phyloP scores from a whole-genome alignment of 1,140 invertebrate genomes.

The Steinernema khuongi region DNA sequence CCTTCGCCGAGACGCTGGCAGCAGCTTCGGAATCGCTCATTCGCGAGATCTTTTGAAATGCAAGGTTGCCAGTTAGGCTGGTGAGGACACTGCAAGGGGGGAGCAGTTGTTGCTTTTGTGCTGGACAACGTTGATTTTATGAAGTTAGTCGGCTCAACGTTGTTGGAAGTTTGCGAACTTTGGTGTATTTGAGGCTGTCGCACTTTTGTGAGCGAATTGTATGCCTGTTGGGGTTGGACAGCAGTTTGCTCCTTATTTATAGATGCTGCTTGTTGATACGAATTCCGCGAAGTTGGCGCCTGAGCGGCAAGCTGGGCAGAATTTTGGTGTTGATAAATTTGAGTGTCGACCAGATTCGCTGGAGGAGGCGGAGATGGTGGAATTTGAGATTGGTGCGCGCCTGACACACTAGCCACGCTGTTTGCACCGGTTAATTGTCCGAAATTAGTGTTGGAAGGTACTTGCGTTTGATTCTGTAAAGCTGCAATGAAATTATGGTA shows the following conservation, averaged over 20 bases:
- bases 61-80: constrained; percentile 56
- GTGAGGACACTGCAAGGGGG: constrained; percentile 31
- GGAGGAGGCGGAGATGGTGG: constrained; percentile 27
- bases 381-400: constrained; percentile 26
- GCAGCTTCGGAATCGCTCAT: constrained; percentile 54
- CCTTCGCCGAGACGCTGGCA: constrained; percentile 53
- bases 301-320: constrained; percentile 19
- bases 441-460: constrained; percentile 12
- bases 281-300: constrained; percentile 6
- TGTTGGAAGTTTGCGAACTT: constrained; percentile 14
- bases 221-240: constrained; percentile 22
- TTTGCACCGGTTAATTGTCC: constrained; percentile 26
- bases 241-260: not conserved
- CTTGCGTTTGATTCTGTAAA: constrained; percentile 12
- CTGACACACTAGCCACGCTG: not conserved
- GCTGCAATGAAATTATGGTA: not conserved
- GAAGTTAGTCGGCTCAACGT: constrained; percentile 8
- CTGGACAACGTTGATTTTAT: constrained; percentile 7
- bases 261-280: constrained; percentile 22
- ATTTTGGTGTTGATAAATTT: constrained; percentile 36
- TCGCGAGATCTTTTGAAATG: constrained; percentile 55
- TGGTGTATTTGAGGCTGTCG: constrained; percentile 22
- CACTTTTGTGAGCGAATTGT: constrained; percentile 4
- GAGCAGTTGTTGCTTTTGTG: constrained; percentile 1
- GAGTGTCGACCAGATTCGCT: constrained; percentile 19